Evolutionary conservation across 2,113 vertebrate genomes (phyloP), one percentile per base, ranked within the genome.

Genomic region (Colossoma macropomum): DNA sequence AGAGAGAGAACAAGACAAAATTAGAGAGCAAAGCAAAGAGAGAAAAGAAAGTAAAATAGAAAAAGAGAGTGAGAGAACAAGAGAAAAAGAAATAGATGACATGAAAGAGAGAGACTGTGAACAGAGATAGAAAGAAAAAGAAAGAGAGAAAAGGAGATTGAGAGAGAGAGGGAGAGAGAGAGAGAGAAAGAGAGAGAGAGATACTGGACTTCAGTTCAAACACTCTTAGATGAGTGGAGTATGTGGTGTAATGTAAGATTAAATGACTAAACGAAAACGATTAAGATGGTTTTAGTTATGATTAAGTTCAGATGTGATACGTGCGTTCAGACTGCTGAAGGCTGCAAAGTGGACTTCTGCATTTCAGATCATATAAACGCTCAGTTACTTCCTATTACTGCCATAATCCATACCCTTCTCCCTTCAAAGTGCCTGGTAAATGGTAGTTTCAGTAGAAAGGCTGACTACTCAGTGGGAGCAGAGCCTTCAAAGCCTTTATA

Each of bases 391-490:
- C 65, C 17, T 52, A 38, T 54, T 56, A 54, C 68, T 54, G 62
- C 50, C 8, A 25, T 70, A 56, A 70, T 79, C 28, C 23, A 13
- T 69, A 50, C 25, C 65, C 85, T 77, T 81, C 32, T 11, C 30
- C 66, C 70, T 41, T 25, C 38, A 38, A 72, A 86, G 38, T 59
- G 10, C 34, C 69, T 7, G 4, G 54, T 27, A 50, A 72, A 30
- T 38, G n/a, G 5, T 54, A 59, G 65, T 68, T 84, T 85, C 9
- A 74, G 56, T 76, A 75, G 59, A 74, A 77, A 83, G 72, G 66
- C 68, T 17, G 66, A 65, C 7, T 21, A 7, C 23, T 54, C 77
- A 75, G 70, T 41, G 56, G 15, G 65, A 60, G 12, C 52, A 56
- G 54, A 68, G 68, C 66, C 11, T 80, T 87, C 38, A 81, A 74